Conservation (phyloP, 1,140 invertebrate species). For the Brachionus rotundiformis region DNA sequence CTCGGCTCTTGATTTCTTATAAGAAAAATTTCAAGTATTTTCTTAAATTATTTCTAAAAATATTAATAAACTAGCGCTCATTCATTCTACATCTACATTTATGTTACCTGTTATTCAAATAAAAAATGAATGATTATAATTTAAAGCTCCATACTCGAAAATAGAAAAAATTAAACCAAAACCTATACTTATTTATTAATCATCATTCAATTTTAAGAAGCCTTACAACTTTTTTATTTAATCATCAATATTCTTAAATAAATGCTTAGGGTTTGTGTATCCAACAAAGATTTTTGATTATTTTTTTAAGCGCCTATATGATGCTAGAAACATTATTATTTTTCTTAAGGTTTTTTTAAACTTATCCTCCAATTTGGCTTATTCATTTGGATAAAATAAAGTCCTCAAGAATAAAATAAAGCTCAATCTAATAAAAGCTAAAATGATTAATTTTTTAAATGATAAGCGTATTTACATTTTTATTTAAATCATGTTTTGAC, state of each 20-base stretch:
- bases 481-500: not conserved
- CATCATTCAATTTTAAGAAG: not conserved
- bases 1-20: not conserved
- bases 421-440: not conserved
- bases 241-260: not conserved
- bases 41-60: constrained; percentile 6
- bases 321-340: not conserved
- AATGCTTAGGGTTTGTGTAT: not conserved
- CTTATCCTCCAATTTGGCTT: too few species aligned
- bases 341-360: not conserved
- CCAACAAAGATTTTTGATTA: constrained; percentile 1
- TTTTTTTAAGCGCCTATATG: not conserved
- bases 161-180: constrained; percentile 3
- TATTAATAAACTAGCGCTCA: not conserved
- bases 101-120: constrained; percentile 40
- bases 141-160: not conserved
- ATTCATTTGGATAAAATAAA: not conserved
- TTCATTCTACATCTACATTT: not conserved
- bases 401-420: not conserved
- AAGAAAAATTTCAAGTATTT: not conserved
- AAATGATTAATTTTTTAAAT: not conserved
- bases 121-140: constrained; percentile 8
- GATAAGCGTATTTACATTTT: not conserved
- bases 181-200: not conserved
- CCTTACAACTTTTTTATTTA: not conserved